Conservation (phyloP, 2,113 vertebrate species). For the Rhea pennata region DNA sequence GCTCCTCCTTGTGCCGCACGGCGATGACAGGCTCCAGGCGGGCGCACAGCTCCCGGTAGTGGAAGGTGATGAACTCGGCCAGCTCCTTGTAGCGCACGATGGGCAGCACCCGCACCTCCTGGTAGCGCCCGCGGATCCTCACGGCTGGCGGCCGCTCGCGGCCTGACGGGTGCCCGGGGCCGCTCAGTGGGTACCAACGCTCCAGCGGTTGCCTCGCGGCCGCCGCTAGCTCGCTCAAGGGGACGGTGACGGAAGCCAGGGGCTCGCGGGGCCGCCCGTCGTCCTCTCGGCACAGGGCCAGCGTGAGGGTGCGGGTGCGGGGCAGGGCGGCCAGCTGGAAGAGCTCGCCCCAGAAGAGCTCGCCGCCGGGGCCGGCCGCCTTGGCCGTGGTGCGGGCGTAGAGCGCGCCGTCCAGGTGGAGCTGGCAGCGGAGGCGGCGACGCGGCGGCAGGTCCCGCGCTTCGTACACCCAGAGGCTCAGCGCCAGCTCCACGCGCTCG, state of each 20-base stretch:
- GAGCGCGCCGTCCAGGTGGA: constrained; percentile 87
- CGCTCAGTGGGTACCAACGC: constrained; percentile 83
- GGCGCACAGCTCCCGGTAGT: constrained; percentile 85
- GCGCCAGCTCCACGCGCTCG: constrained; percentile 85
- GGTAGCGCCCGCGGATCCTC: constrained; percentile 84
- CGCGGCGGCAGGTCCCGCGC: constrained; percentile 86
- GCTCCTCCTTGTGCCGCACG: constrained; percentile 90
- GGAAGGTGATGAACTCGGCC: constrained; percentile 90
- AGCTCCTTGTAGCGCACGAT: constrained; percentile 94
- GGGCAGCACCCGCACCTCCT: constrained; percentile 87
- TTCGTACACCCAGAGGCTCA: constrained; percentile 93
- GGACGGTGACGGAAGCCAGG: constrained; percentile 81
- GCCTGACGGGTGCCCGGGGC: neutral
- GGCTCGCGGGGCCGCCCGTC: constrained; percentile 81
- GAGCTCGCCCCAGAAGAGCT: constrained; percentile 84
- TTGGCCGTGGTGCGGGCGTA: constrained; percentile 87
- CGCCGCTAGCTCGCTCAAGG: constrained; percentile 73
- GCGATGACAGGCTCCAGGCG: constrained; percentile 85
- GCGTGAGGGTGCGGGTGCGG: constrained; percentile 79
- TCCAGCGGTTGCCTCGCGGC: constrained; percentile 78
- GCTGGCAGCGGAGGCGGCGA: constrained; percentile 85
- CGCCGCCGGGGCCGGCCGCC: constrained; percentile 56
- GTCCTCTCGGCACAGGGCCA: constrained; percentile 83
- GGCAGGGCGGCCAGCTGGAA: constrained; percentile 92
- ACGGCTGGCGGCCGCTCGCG: constrained; percentile 71